These are phyloP conservation scores for Piprites chloris DNA, from an alignment of 2,113 vertebrate genomes.

Conservation along the genomic window DNA sequence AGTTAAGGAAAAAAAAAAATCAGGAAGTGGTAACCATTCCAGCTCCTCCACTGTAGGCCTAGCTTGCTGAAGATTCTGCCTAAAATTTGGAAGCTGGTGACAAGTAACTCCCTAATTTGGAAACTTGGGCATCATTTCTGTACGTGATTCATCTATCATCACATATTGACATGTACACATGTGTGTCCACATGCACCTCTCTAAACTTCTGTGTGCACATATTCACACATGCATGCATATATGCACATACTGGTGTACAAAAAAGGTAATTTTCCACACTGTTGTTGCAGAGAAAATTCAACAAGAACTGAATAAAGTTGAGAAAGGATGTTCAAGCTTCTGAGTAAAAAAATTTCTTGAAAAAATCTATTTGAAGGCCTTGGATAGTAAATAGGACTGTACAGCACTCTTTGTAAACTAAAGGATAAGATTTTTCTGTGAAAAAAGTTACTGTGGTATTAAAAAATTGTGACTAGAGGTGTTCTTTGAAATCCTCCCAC, in stretches of 20 bases:
- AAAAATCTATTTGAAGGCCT: not conserved
- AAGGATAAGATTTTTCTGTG: not conserved
- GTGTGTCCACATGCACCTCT: not conserved
- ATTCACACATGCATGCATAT: not conserved
- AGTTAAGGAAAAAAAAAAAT: not conserved
- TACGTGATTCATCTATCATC: not conserved
- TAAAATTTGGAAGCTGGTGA: not conserved
- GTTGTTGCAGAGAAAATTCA: not conserved
- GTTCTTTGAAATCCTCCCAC: not conserved
- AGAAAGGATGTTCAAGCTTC: not conserved
- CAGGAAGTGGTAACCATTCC: not conserved
- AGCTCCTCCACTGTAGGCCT: not conserved
- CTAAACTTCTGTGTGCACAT: not conserved
- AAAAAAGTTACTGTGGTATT: not conserved
- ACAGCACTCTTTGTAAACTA: not conserved
- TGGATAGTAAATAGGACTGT: not conserved
- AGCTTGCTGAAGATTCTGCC: not conserved
- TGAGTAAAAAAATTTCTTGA: not conserved
- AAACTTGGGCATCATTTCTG: not conserved
- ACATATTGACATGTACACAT: accelerated
- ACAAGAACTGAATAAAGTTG: not conserved
- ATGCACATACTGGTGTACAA: not conserved
- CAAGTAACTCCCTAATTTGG: not conserved
- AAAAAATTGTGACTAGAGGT: not conserved
- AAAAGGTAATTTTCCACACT: not conserved